Base-by-base conservation (phyloP, 2,888 invertebrate species). In the Rhagium mordax region DNA sequence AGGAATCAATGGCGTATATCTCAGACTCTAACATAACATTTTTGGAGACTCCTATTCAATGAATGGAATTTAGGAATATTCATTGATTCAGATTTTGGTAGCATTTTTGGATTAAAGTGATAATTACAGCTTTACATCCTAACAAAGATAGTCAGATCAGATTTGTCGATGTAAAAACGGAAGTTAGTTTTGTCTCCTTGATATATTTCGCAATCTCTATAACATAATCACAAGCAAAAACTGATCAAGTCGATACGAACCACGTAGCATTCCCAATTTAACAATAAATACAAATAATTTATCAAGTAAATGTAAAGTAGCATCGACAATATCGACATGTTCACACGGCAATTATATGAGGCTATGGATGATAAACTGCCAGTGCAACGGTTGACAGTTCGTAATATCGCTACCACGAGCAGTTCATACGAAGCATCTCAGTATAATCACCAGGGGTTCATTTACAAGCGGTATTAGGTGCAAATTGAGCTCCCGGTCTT, bases 291-390 rank as follows among this genome's bases (percentile, higher is more conserved):
- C 64, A 53, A 76, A 73, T 71, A 76, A 78, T 78, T 78, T 76
- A 78, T 76, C 72, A 75, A 70, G 64, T 68, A 55, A 75, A 76
- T 74, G 74, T 74, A 71, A 73, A 75, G 72, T 72, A 65, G 71
- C 72, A 74, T 74, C 74, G 75, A 69, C 72, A 65, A 70, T 71
- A 74, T 74, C 74, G 75, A 69, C 72, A 70, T 76, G 76, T 78
- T 78, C 78, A 76, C 78, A 78, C 78, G 76, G 76, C 76, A 78
- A 78, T 78, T 78, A 78, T 76, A 71, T 62, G 71, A 74, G 68
- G 66, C 69, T 67, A 74, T 59, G 24, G 69, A 78, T 78, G 78
- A 78, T 75, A 76, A 75, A 76, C 74, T 69, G 68, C 72, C 72
- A 68, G 62, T 68, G 70, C 24, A 74, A 57, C 24, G 66, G 78